Base-by-base conservation (phyloP, 2,888 invertebrate genomes). In the Tachina grossa region DNA sequence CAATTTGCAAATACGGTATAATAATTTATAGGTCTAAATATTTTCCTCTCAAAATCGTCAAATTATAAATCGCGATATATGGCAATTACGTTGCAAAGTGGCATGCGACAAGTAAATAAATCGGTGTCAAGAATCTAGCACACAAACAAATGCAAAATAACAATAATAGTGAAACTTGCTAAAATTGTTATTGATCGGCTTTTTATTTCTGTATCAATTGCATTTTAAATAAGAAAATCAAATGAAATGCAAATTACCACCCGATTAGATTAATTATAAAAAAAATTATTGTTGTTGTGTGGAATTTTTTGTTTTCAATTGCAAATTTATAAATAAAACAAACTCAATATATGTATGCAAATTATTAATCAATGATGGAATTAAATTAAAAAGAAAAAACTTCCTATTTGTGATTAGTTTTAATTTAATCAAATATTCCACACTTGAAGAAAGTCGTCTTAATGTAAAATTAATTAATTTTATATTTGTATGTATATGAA, bases 211-310 rank as follows among this genome's bases (percentile, higher is more conserved):
- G 39, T 57, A 13, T 72, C 47, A 80, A 43, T 72, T 57, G 74
- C 57, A 68, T 41, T 74, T 80, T 74, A 80, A 74, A 74, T 53
- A 19, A 47, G 14, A n/a, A 57, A 47, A 57, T 55, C 19, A 13
- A 47, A 53, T 39, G 16, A 41, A 80, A 57, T 68, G 39, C 57
- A 59, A 68, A 49, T 66, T 77, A 43, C 66, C 31, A 66, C 13
- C 13, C 39, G 5, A 11, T 6, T 49, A 49, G 1, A 43, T 77
- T 57, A 41, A 59, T 57, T 66, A 76, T 66, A 47, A 51, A 63
- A 22, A 0, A 39, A n/a, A 6, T 3, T 13, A 9, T 31, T 57
- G n/a, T 59, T 47, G 11, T 51, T 59, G 13, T 4, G 16, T 16
- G 9, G 9, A 45, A 9, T 11, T 13, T 53, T 53, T 68, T 68